phyloP scores from a whole-genome alignment of 2,888 invertebrate genomes.

The Allacma fusca region DNA sequence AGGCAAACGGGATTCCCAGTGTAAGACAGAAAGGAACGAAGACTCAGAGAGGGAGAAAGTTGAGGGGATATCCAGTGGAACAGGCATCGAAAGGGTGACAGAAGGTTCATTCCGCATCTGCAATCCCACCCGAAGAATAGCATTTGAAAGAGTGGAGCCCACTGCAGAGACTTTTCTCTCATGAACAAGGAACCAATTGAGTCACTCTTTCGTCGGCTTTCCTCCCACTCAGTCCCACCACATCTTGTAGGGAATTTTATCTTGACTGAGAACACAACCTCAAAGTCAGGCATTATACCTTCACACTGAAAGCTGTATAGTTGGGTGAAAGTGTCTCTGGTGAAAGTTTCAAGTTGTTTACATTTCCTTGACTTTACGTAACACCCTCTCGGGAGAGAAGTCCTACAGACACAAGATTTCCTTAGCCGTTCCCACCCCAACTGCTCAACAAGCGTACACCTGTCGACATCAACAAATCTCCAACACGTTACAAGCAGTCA shows the following conservation, averaged over 20 bases:
- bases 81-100: not conserved
- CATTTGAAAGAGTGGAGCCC: not conserved
- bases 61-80: not conserved
- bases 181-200: not conserved
- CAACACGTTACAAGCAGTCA: too few species aligned
- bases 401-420: too few species aligned
- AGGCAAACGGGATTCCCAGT: too few species aligned
- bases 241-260: not conserved
- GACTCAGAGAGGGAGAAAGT: not conserved
- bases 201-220: not conserved
- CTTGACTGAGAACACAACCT: not conserved
- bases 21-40: not conserved
- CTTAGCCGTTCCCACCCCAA: too few species aligned
- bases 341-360: not conserved
- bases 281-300: too few species aligned
- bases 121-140: not conserved
- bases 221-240: not conserved
- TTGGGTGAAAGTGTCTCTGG: not conserved
- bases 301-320: too few species aligned
- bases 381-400: too few species aligned
- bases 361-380: not conserved
- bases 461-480: too few species aligned
- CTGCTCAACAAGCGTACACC: too few species aligned
- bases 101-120: not conserved
- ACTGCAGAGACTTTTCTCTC: not conserved